Conservation (phyloP, 2,888 invertebrate genomes). For the Apamea crenata region DNA sequence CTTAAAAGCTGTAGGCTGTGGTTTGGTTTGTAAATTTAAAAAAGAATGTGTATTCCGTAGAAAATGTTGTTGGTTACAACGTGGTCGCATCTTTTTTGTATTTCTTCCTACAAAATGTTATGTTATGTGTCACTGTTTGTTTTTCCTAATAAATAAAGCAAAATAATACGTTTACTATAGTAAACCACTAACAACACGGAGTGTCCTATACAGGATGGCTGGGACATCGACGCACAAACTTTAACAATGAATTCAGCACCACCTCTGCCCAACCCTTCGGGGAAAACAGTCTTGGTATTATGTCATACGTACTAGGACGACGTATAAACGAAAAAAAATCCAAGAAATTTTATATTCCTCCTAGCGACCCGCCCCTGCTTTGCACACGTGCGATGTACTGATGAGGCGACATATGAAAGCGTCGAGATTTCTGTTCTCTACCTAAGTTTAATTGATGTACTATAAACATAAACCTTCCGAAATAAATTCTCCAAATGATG, state of each 20-base stretch:
- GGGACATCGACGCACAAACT: no score
- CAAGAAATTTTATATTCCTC: not conserved
- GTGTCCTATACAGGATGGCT: no score
- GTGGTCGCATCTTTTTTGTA: not conserved
- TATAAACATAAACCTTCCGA: not conserved
- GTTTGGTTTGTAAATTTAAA: not conserved
- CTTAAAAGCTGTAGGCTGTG: not conserved
- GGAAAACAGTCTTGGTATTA: not conserved
- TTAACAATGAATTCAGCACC: no score
- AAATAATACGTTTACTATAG: not conserved
- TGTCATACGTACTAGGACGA: not conserved
- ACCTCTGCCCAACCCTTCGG: not conserved
- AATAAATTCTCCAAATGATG: not conserved
- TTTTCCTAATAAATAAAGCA: not conserved
- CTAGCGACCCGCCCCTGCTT: not conserved
- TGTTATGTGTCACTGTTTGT: not conserved
- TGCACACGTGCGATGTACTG: not conserved
- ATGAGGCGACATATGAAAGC: no score
- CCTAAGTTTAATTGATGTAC: not conserved
- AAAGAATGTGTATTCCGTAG: not conserved
- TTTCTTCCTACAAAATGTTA: not conserved
- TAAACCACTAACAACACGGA: not conserved
- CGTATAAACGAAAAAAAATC: not conserved
- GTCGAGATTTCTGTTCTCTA: no score
- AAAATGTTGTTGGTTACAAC: not conserved